Percentiles rank a stretch among this genome's conserved stretches.
phyloP scores from a whole-genome alignment of 2,113 vertebrate species.

The Elgaria multicarinata region DNA sequence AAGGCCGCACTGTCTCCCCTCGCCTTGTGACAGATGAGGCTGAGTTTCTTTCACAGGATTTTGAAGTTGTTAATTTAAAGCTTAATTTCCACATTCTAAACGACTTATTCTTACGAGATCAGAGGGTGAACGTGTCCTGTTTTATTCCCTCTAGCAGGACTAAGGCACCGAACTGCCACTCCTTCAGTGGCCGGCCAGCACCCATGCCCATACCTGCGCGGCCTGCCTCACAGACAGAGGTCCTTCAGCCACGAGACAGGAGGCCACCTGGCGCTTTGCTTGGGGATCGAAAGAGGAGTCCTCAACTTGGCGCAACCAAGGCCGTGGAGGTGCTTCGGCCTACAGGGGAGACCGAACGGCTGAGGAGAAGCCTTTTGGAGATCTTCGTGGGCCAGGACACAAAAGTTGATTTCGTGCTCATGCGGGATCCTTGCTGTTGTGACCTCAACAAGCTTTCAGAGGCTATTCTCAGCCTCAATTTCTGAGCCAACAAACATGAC shows the following conservation, averaged over 20 bases:
- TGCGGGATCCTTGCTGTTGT: conserved; percentile 74
- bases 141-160: neutral
- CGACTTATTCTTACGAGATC: neutral
- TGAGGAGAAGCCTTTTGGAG: conserved; percentile 78
- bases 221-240: neutral
- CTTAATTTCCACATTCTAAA: neutral
- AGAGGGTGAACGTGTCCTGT: neutral
- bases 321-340: neutral
- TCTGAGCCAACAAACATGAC: conserved; percentile 51
- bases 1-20: neutral
- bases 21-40: neutral
- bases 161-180: neutral
- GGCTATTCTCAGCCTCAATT: conserved; percentile 78
- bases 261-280: conserved; percentile 8
- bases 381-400: conserved; percentile 85
- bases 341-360: conserved; percentile 70
- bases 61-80: neutral
- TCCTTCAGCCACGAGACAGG: conserved; percentile 44
- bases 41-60: neutral
- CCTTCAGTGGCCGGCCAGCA: neutral
- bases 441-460: conserved; percentile 84
- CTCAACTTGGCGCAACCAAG: conserved; percentile 10
- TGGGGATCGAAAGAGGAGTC: conserved; percentile 36
- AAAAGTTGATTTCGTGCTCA: conserved; percentile 82
- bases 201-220: neutral